Evolutionary conservation across 2,113 vertebrate genomes (phyloP), one percentile per base, ranked within the genome.

Genomic region (Uria aalge): DNA sequence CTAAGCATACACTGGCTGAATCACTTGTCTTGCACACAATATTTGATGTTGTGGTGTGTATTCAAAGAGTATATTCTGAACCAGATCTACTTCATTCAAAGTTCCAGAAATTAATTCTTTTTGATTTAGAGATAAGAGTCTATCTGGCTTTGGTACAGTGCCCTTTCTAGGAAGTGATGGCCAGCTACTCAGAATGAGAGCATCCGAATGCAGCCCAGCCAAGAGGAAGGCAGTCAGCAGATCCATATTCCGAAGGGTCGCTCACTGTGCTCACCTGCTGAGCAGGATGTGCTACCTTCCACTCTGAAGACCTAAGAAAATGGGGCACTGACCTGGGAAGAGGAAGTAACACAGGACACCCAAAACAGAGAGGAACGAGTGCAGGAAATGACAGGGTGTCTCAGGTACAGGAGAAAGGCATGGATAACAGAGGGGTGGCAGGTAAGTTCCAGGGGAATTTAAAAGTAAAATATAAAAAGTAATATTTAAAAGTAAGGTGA

Each of bases 241-340:
- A 18, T 56, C 23, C 13, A 2, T 15, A n/a, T 9, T 16, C 12
- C 0, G 1, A 63, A 50, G 4, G 26, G 12, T 55, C 26, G 8
- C 50, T 63, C 59, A 14, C 30, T 20, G 30, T 11, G 16, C 45
- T 69, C 53, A 26, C 48, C 13, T 26, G 36, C 36, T 79, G 38
- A 72, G n/a, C 2, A 2, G 26, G 14, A 80, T 5, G 12, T 4
- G 2, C 40, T 63, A 5, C 20, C 8, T 84, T 60, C 81, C 6
- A 4, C 45, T 77, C 57, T 48, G n/a, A 92, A 69, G 29, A 56
- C 24, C 23, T 29, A 62, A 74, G 47, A 43, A 90, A 78, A 84
- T 0, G 0, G 23, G 16, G 24, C n/a, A 34, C 32, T 71, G 47
- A 71, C n/a, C 0, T 40, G 24, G 47, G 19, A 76, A 63, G 8